Percentiles rank a stretch among this genome's conserved stretches.
phyloP scores from a whole-genome alignment of 1,140 invertebrate genomes.

The Forficula auricularia region DNA sequence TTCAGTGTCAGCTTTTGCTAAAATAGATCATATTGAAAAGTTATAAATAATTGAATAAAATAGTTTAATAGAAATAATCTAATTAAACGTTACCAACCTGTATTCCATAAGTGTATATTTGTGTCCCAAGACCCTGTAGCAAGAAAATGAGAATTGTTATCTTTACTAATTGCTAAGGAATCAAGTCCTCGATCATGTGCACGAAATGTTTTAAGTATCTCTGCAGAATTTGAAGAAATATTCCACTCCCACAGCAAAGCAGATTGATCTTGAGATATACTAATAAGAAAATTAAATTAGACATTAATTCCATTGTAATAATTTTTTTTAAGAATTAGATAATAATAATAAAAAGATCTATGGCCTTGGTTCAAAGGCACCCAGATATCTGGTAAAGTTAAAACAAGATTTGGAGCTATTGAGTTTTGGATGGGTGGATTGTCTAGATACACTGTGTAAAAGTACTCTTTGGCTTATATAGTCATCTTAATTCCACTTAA shows the following conservation, averaged over 20 bases:
- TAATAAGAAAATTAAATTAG: conserved; percentile 25
- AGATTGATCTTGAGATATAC: conserved; percentile 82
- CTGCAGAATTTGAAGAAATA: conserved; percentile 51
- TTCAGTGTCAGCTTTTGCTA: too few species aligned
- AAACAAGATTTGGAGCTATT: too few species aligned
- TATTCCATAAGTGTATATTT: background rate
- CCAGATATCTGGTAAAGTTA: too few species aligned
- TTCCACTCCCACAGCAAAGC: conserved; percentile 82
- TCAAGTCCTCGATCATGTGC: conserved; percentile 82
- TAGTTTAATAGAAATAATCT: background rate
- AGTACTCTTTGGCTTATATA: too few species aligned
- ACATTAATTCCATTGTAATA: too few species aligned
- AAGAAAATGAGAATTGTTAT: conserved; percentile 39
- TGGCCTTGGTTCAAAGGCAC: too few species aligned
- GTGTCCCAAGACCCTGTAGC: conserved; percentile 85
- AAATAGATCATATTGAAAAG: background rate
- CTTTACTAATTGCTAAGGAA: conserved; percentile 49
- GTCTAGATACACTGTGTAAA: too few species aligned
- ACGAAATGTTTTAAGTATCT: conserved; percentile 60
- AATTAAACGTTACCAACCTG: background rate
- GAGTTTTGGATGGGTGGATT: too few species aligned
- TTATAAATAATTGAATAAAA: background rate
- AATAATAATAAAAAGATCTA: too few species aligned
- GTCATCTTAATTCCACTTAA: too few species aligned
- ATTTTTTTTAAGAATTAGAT: too few species aligned